Evolutionary conservation across 2,888 invertebrate species (phyloP).

Genomic region (Acanthosepion lycidas): DNA sequence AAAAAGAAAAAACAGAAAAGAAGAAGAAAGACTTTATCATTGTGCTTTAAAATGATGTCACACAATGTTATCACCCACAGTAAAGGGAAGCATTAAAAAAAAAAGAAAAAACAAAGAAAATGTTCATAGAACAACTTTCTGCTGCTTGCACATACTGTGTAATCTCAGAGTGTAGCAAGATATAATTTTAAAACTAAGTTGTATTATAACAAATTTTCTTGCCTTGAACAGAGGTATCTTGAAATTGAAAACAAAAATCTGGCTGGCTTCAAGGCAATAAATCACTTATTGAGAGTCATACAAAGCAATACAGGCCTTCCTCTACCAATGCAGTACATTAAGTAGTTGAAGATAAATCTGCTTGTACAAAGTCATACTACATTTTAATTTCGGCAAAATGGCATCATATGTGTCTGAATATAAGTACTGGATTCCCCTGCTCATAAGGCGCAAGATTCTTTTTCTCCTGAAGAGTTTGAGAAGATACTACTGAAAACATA

Average conservation of each 20-base stretch:
- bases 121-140: background rate
- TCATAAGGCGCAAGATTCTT: background rate
- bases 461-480: background rate
- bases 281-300: slow-evolving; percentile 24
- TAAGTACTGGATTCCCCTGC: background rate
- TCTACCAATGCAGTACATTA: background rate
- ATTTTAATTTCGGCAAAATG: slow-evolving; percentile 33
- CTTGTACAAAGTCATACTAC: slow-evolving; percentile 16
- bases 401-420: background rate
- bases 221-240: slow-evolving; percentile 33
- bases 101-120: too few species aligned
- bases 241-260: background rate
- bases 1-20: too few species aligned
- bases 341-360: slow-evolving; percentile 1
- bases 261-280: background rate
- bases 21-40: slow-evolving; percentile 5
- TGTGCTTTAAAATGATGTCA: background rate
- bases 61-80: slow-evolving; percentile 33
- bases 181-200: slow-evolving; percentile 14
- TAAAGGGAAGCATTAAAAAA: background rate
- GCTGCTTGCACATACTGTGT: slow-evolving; percentile 33
- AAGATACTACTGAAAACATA: too few species aligned
- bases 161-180: slow-evolving; percentile 9
- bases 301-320: background rate
- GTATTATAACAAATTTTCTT: slow-evolving; percentile 3